A percentile compares a stretch with the other conserved stretches of the same genome.
These are phyloP conservation scores for Acanthosepion lycidas DNA, from an alignment of 2,888 invertebrate genomes.

Conservation along the genomic window DNA sequence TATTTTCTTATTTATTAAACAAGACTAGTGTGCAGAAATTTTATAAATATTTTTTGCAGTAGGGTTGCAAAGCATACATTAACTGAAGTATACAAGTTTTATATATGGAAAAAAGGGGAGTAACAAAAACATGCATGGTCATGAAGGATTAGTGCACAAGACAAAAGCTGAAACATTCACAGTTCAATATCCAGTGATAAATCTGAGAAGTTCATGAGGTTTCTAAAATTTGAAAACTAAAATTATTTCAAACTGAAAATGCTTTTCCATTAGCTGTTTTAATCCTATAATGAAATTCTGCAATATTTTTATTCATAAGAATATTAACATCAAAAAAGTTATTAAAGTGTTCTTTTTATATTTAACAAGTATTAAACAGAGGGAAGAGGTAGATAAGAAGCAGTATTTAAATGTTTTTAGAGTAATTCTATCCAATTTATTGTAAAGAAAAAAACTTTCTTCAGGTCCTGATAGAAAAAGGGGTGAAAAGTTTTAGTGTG, in stretches of 20 bases:
- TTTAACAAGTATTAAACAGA: no score
- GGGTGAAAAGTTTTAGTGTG: no score
- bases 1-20: background rate
- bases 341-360: no score
- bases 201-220: background rate
- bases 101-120: background rate
- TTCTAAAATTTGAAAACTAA: background rate
- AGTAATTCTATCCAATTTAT: no score
- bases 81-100: background rate
- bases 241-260: background rate
- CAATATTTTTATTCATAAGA: no score
- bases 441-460: no score
- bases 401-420: no score
- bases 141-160: background rate
- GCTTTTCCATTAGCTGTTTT: background rate
- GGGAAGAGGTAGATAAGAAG: no score
- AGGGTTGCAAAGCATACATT: background rate
- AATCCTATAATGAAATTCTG: no score
- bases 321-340: no score
- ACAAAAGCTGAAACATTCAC: background rate
- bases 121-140: background rate
- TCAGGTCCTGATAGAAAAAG: no score
- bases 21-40: background rate
- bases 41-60: background rate
- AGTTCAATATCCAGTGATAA: background rate